Evolutionary conservation across 2,888 invertebrate genomes (phyloP).

Genomic region (Sesia bembeciformis): DNA sequence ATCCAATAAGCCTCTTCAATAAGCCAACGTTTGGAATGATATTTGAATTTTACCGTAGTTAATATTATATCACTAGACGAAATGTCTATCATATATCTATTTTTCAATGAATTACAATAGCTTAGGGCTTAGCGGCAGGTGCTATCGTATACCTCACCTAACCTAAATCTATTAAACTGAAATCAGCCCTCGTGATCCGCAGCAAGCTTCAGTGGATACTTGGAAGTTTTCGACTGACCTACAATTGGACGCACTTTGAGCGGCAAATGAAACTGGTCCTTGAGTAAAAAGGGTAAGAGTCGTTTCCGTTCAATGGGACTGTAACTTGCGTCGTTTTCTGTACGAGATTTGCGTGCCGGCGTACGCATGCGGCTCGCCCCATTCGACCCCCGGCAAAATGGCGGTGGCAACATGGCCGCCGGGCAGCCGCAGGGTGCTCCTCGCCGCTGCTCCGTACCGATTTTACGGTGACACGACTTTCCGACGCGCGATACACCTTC

Average conservation of each 20-base stretch:
- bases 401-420: constrained; percentile 73
- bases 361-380: constrained; percentile 70
- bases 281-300: constrained; percentile 32
- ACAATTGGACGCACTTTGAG: constrained; percentile 51
- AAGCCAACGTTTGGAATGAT: too few relatives aligned
- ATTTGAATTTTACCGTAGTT: too few relatives aligned
- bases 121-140: too few relatives aligned
- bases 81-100: too few relatives aligned
- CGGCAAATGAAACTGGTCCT: constrained; percentile 36
- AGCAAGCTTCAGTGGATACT: constrained; percentile 60
- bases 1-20: too few relatives aligned
- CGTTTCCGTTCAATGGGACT: constrained; percentile 25
- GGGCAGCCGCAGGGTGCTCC: constrained; percentile 70
- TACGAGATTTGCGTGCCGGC: constrained; percentile 56
- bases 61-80: too few relatives aligned
- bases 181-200: constrained; percentile 57
- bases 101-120: too few relatives aligned
- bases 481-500: constrained; percentile 50
- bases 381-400: constrained; percentile 69
- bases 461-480: constrained; percentile 56
- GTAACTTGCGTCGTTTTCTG: constrained; percentile 54
- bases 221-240: constrained; percentile 57
- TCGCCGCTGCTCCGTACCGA: constrained; percentile 58
- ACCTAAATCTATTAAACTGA: constrained; percentile 44
- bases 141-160: not conserved